Conservation (phyloP, 2,888 invertebrate genomes). For the Seira sanloemensis region DNA sequence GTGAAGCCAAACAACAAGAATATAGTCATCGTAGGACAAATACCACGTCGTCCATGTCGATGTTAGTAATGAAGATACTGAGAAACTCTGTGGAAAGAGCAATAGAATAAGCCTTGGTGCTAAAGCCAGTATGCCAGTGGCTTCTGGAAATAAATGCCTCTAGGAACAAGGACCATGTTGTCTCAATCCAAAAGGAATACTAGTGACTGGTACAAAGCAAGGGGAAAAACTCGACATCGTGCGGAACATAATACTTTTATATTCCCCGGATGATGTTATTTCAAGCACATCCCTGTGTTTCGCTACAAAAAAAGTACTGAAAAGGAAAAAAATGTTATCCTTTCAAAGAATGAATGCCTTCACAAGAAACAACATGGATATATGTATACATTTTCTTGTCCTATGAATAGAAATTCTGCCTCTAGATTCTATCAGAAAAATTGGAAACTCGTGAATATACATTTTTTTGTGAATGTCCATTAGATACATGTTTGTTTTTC, state of each 20-base stretch:
- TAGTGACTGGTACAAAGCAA: constrained; percentile 25
- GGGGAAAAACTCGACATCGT: constrained; percentile 37
- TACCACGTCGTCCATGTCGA: neutral
- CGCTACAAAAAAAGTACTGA: constrained; percentile 15
- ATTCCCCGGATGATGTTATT: constrained; percentile 30
- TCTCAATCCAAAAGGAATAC: constrained; percentile 38
- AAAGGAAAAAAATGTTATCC: neutral
- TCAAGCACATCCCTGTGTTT: constrained; percentile 27
- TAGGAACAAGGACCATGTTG: constrained; percentile 39
- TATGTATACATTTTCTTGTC: neutral
- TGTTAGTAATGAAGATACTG: neutral
- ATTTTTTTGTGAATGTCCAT: neutral
- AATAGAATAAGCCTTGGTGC: constrained; percentile 7
- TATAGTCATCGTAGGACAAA: constrained; percentile 4
- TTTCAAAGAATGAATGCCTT: neutral
- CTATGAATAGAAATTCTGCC: neutral
- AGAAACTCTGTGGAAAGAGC: constrained; percentile 10
- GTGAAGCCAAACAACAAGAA: constrained; percentile 4
- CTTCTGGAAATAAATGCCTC: constrained; percentile 51
- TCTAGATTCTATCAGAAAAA: neutral
- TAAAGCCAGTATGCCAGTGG: neutral
- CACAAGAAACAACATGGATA: neutral
- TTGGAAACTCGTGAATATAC: neutral
- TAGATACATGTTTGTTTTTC: neutral
- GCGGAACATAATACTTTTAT: constrained; percentile 39